phyloP scores from a whole-genome alignment of 2,113 vertebrate species.

The Oxyruncus cristatus region DNA sequence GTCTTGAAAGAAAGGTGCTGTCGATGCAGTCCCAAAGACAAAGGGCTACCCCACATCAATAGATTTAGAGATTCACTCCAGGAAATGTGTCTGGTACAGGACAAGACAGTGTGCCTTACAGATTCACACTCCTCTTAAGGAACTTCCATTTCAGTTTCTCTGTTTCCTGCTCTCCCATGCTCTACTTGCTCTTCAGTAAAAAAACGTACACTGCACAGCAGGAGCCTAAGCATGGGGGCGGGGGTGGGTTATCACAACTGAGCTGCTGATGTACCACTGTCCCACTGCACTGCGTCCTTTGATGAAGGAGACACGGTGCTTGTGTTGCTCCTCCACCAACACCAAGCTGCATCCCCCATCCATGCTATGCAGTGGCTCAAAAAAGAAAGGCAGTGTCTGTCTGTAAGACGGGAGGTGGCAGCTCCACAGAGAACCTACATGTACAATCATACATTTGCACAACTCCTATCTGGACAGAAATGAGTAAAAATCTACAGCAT shows the following conservation, averaged over 20 bases:
- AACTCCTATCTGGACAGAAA: background rate
- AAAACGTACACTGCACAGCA: background rate
- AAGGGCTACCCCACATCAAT: fast-evolving
- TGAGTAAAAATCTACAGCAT: background rate
- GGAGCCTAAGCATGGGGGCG: background rate
- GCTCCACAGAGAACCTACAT: background rate
- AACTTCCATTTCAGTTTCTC: background rate
- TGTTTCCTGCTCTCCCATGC: background rate
- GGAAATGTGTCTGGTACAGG: background rate
- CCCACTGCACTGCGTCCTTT: background rate
- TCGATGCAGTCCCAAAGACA: background rate
- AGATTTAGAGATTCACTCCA: background rate
- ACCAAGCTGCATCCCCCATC: background rate
- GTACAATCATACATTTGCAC: background rate
- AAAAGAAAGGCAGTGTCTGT: background rate
- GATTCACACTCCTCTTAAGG: background rate
- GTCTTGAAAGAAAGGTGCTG: background rate
- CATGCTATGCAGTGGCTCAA: background rate
- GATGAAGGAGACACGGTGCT: background rate
- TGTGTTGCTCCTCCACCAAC: background rate
- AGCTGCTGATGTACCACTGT: background rate
- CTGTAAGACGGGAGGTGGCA: background rate
- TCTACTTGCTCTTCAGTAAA: background rate
- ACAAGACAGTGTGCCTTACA: background rate
- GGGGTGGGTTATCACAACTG: background rate